A percentile compares a stretch with the other conserved stretches of the same genome.
phyloP scores from a whole-genome alignment of 2,113 vertebrate genomes.

The Elachura formosa region DNA sequence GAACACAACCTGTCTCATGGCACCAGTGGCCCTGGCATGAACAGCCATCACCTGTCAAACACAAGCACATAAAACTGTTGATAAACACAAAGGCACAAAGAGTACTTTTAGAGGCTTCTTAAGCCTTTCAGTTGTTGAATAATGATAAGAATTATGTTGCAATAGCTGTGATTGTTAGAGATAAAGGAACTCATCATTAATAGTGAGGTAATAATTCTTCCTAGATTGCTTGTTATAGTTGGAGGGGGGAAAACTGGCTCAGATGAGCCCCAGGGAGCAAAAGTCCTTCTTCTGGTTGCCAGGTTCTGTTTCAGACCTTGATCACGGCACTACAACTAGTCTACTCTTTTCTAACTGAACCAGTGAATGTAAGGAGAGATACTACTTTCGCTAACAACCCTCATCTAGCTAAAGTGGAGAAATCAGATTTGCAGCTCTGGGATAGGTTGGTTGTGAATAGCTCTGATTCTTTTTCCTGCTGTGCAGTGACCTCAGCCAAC shows the following conservation, averaged over 20 bases:
- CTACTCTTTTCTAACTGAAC: neutral
- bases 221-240: neutral
- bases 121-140: neutral
- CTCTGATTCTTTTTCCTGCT: conserved; percentile 19
- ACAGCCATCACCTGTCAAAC: neutral
- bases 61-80: neutral
- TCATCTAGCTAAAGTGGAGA: neutral
- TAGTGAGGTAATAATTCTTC: neutral
- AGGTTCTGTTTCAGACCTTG: neutral
- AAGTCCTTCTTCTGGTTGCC: neutral
- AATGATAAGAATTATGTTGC: neutral
- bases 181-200: neutral
- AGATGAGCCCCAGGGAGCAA: neutral
- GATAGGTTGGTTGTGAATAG: conserved; percentile 6
- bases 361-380: neutral
- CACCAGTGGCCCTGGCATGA: neutral
- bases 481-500: conserved; percentile 14
- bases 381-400: neutral
- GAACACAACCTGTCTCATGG: neutral
- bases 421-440: conserved; percentile 7
- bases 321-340: neutral
- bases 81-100: neutral
- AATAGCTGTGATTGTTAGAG: neutral
- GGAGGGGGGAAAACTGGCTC: neutral
- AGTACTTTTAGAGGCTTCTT: neutral